Evolutionary conservation across 2,113 vertebrate species (phyloP).

Genomic region (Podocnemis expansa): DNA sequence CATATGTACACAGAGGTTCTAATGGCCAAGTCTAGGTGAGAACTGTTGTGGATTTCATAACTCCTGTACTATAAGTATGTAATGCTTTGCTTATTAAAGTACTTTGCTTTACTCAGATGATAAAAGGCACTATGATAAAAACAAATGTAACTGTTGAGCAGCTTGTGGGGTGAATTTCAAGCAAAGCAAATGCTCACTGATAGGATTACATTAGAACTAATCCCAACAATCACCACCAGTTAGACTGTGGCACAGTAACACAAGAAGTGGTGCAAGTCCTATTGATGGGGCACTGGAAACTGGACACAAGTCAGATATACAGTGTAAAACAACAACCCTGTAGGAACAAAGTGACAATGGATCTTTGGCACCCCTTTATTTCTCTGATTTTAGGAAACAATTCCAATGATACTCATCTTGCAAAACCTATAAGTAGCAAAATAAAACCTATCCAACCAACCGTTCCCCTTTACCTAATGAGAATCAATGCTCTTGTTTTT

Average conservation of each 20-base stretch:
- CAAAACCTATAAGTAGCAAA: neutral
- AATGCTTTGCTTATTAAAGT: neutral
- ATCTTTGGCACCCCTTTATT: neutral
- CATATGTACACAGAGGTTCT: rapidly evolving
- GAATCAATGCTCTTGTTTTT: neutral
- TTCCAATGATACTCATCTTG: rapidly evolving
- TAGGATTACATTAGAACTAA: neutral
- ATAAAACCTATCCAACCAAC: neutral
- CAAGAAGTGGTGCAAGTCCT: rapidly evolving
- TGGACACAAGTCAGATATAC: rapidly evolving
- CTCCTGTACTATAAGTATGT: rapidly evolving
- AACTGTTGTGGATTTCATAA: rapidly evolving
- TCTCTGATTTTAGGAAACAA: neutral
- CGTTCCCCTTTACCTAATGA: neutral
- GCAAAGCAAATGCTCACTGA: neutral
- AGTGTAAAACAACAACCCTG: neutral
- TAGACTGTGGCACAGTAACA: rapidly evolving
- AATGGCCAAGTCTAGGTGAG: rapidly evolving
- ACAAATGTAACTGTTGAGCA: neutral
- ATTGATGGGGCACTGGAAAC: rapidly evolving
- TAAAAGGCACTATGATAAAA: slow-evolving; percentile 60
- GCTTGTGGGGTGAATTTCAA: slow-evolving; percentile 8
- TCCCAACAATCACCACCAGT: neutral
- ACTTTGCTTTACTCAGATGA: neutral
- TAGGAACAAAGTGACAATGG: neutral